Evolutionary conservation across 2,888 invertebrate species (phyloP), one percentile per base, ranked within the genome.

Genomic region (Dolomedes plantarius): DNA sequence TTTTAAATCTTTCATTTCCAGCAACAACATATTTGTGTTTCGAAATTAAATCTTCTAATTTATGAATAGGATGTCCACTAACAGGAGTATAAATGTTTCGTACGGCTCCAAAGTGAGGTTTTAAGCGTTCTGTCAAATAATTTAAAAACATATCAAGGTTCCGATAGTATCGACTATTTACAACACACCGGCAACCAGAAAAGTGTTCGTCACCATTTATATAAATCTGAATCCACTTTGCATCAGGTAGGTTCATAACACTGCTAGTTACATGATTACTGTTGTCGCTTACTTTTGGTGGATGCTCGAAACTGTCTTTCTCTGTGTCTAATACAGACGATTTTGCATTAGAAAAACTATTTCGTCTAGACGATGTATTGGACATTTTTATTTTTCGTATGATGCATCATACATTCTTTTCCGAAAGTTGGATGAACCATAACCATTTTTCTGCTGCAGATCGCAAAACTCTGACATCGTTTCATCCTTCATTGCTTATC

Each of bases 51-150:
- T 89, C 88, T 16, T 88, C 86, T 28, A 89, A 71, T 28, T 67
- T 79, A 19, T 28, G 19, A 11, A 89, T 74, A 50, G 75, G 62
- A 28, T 80, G 79, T 19, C 89, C 89, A 72, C 86, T 87, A 0
- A 79, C 68, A 13, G 89, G 88, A 6, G 87, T 89, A 68, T 89
- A 89, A 39, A 89, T 72, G 67, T 87, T 87, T 31, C 89, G 64
- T 23, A 89, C 64, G n/a, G 89, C 89, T 13, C 89, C 89, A 78
- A 89, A 89, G 50, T 83, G 76, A 19, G 89, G 88, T 64, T 86
- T 82, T 9, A 89, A n/a, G n/a, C 87, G 87, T 23, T 89, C 87
- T 13, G 88, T 89, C 11, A 89, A 67, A 36, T 89, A 88, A 29
- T 85, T 87, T 23, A 89, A 81, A 50, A 89, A 81, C 67, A 87